These are phyloP conservation scores for Rhaphigaster nebulosa DNA, from an alignment of 2,888 invertebrate genomes.

Conservation along the genomic window DNA sequence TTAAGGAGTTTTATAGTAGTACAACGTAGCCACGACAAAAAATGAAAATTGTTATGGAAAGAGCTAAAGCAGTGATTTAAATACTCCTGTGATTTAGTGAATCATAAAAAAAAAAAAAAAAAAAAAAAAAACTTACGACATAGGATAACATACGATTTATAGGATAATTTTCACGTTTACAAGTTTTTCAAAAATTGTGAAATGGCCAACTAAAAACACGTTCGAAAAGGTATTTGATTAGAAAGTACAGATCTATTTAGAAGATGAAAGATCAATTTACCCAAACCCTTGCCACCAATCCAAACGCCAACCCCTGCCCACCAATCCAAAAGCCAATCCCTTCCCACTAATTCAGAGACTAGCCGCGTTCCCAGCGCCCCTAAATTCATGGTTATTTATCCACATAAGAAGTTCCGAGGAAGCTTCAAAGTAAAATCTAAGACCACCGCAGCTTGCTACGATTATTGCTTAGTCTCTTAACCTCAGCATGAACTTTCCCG, in stretches of 20 bases:
- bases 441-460: not conserved
- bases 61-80: no score
- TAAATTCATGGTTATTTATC: not conserved
- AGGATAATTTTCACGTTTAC: not conserved
- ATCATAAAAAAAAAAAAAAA: no score
- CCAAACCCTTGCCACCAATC: not conserved
- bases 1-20: no score
- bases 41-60: no score
- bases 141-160: no score
- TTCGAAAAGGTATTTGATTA: not conserved
- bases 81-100: no score
- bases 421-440: not conserved
- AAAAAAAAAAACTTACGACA: no score
- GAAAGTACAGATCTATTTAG: not conserved
- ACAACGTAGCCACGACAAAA: no score
- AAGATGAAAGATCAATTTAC: not conserved
- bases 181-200: not conserved
- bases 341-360: no score
- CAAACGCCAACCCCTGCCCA: not conserved
- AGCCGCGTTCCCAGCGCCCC: no score
- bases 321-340: no score
- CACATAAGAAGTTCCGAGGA: not conserved
- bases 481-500: not conserved
- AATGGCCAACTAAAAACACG: not conserved
- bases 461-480: not conserved